Percentiles rank a stretch among this genome's conserved stretches.
Conservation (phyloP, 2,888 invertebrate species). For the Scrobipalpa costella region DNA sequence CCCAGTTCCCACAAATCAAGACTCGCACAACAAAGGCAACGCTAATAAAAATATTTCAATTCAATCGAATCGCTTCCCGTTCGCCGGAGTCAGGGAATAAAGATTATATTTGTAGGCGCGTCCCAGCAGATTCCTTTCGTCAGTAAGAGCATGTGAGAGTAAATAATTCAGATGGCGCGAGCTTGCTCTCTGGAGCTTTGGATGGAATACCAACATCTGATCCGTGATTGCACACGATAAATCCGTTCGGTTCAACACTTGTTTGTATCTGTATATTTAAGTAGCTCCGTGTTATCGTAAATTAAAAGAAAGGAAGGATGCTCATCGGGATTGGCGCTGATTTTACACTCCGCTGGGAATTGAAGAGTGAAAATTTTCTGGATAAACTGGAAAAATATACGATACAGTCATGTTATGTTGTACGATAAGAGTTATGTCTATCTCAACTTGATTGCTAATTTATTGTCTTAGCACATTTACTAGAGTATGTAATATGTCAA, state of each 20-base stretch:
- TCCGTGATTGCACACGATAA: slow-evolving; percentile 74
- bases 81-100: slow-evolving; percentile 37
- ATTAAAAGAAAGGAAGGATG: background rate
- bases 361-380: background rate
- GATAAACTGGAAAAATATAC: too few species aligned
- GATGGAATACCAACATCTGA: slow-evolving; percentile 75
- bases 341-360: background rate
- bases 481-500: too few species aligned
- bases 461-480: too few species aligned
- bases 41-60: slow-evolving; percentile 36
- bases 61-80: slow-evolving; percentile 35
- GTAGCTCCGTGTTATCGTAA: slow-evolving; percentile 6
- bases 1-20: too few species aligned
- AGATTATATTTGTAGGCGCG: slow-evolving; percentile 51
- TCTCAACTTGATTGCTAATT: too few species aligned
- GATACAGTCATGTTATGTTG: too few species aligned
- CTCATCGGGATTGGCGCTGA: background rate
- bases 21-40: slow-evolving; percentile 16
- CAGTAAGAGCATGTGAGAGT: slow-evolving; percentile 58
- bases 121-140: slow-evolving; percentile 38
- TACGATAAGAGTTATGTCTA: too few species aligned
- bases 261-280: slow-evolving; percentile 39
- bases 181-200: slow-evolving; percentile 64
- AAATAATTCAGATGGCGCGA: slow-evolving; percentile 75
- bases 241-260: slow-evolving; percentile 61